phyloP scores from a whole-genome alignment of 64 coral and sea anemone species.

The Dendronephthya gigantea region DNA sequence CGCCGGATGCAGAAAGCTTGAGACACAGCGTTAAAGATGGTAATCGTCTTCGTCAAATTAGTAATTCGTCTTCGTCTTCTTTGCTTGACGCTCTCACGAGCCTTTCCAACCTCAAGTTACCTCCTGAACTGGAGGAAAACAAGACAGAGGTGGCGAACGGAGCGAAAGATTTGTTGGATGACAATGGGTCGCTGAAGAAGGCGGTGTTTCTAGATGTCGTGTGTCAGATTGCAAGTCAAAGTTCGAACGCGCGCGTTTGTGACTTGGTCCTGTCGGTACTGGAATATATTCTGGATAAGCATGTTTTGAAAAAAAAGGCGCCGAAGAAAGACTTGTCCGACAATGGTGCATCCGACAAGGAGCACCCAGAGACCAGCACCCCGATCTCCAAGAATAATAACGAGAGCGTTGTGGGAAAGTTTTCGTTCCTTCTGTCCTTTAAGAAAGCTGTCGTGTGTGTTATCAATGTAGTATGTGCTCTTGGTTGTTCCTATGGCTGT shows the following conservation, averaged over 20 bases:
- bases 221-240: not conserved
- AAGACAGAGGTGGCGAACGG: not conserved
- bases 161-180: not conserved
- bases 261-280: not conserved
- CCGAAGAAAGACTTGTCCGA: not conserved
- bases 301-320: not conserved
- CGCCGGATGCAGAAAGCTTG: not conserved
- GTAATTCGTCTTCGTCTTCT: not conserved
- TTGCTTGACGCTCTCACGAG: not conserved
- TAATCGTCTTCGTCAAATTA: not conserved
- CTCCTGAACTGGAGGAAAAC: not conserved
- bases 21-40: not conserved
- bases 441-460: not conserved
- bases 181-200: not conserved
- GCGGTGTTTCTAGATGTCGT: not conserved
- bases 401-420: not conserved
- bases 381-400: not conserved
- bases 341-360: not conserved
- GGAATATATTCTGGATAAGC: not conserved
- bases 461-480: not conserved
- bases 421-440: not conserved
- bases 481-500: constrained; percentile 43
- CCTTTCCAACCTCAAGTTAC: not conserved
- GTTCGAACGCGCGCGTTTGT: not conserved
- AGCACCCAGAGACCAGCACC: not conserved